These are phyloP conservation scores for Arothron firmamentum DNA, from an alignment of 2,113 vertebrate genomes.

Conservation along the genomic window DNA sequence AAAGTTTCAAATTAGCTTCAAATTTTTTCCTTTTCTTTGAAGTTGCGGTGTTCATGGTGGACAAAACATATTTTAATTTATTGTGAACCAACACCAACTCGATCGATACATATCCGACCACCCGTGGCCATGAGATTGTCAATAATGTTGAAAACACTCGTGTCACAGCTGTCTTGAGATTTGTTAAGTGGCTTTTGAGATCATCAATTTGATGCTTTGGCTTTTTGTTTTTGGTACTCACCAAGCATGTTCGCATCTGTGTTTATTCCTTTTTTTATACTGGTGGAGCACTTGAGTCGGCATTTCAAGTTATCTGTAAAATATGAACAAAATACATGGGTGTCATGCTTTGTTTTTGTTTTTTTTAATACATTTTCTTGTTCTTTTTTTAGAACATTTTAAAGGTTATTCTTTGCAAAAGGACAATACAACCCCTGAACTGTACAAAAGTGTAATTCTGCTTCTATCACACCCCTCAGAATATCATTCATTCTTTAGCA, in stretches of 20 bases:
- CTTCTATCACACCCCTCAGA: too few relatives aligned
- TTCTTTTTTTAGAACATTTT: conserved; percentile 11
- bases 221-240: conserved; percentile 38
- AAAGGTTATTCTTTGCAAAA: conserved; percentile 4
- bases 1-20: too few relatives aligned
- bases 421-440: conserved; percentile 10
- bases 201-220: conserved; percentile 44
- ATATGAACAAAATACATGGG: conserved; percentile 9
- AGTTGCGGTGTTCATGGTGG: conserved; percentile 9
- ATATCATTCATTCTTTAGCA: too few relatives aligned
- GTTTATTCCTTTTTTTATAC: conserved; percentile 1
- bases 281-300: conserved; percentile 18
- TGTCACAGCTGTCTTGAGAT: conserved; percentile 16
- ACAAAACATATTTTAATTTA: not conserved
- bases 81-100: conserved; percentile 10
- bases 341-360: not conserved
- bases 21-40: not conserved
- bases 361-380: conserved; percentile 12
- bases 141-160: conserved; percentile 17
- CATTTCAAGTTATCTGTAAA: conserved; percentile 37
- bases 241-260: conserved; percentile 49
- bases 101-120: conserved; percentile 13
- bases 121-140: conserved; percentile 41
- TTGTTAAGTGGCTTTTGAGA: conserved; percentile 24
- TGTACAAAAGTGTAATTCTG: conserved; percentile 1